Percentiles rank a stretch among this genome's conserved stretches.
Conservation (phyloP, 2,797 vertebrate genomes). For the Propithecus perrieri region DNA sequence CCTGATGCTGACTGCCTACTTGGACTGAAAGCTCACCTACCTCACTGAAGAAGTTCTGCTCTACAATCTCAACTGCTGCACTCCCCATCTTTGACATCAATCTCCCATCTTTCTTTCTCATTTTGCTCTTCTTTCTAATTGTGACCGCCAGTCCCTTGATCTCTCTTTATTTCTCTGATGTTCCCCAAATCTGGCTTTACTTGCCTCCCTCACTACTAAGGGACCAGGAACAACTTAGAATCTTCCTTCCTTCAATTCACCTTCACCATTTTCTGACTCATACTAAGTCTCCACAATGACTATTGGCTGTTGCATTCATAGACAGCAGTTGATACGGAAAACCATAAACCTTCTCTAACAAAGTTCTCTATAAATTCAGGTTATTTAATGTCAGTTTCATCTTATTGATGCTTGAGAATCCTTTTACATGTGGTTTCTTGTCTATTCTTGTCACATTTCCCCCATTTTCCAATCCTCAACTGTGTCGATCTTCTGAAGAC, state of each 20-base stretch:
- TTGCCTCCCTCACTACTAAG: not conserved
- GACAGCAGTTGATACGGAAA: not conserved
- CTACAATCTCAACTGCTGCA: not conserved
- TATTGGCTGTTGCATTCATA: not conserved
- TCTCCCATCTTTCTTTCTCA: not conserved
- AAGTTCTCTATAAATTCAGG: not conserved
- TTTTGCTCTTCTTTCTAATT: not conserved
- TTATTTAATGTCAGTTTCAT: not conserved
- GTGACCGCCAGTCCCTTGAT: not conserved
- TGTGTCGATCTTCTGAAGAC: not conserved
- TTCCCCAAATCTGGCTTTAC: not conserved
- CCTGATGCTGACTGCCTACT: not conserved
- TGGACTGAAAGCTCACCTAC: rapidly evolving
- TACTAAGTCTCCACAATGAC: not conserved
- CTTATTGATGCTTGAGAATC: not conserved
- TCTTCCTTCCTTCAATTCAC: not conserved
- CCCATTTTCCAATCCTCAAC: not conserved
- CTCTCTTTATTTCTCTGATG: not conserved
- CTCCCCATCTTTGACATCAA: not conserved
- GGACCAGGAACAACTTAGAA: not conserved
- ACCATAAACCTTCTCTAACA: not conserved
- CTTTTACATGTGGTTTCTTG: not conserved
- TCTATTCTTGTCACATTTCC: not conserved
- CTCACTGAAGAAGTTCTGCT: not conserved
- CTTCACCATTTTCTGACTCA: not conserved